Evolutionary conservation across 23 tunicate genomes (phyloP), one percentile per base, ranked within the genome.

Genomic region (Halocynthia roretzi): DNA sequence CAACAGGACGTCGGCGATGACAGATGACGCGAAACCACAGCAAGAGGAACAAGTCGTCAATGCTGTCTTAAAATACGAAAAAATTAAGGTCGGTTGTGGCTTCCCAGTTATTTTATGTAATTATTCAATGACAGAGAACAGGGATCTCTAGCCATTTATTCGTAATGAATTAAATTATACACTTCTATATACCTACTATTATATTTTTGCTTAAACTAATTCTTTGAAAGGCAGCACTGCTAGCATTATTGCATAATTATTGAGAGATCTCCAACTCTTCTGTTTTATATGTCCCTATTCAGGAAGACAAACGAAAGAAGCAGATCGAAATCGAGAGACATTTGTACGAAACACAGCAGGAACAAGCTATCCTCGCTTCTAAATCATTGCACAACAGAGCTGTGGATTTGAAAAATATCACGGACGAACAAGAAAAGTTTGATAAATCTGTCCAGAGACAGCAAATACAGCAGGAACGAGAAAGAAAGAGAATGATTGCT

Each of bases 381-480:
- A 56, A 78, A 61, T 71, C 86, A 15, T 76, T 57, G 54, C 74
- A 77, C 6, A 61, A 61, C 23, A 87, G 67, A 76, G 73, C 64
- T 0, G 83, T 62, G 44, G 87, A 82, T 68, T 58, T 77, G 7
- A 53, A 70, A 10, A 51, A 75, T 40, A 6, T 87, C 6, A 71
- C 56, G 83, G 64, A 87, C 77, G 94, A 80, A 11, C 75, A 50
- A 61, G 76, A 78, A 67, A 76, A 76, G 19, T 58, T 80, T 61
- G 89, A 84, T 17, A 80, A 84, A 80, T 23, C 89, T 10, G 79
- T 92, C 15, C 70, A 61, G 64, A 66, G 86, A 61, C 92, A 92
- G 63, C 98, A 92, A 68, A 87, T 71, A 54, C 69, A 86, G 56
- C 77, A 70, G 49, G 87, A 86, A n/a, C 70, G 19, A 9, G 98